These are phyloP conservation scores for Lepidocolaptes lacrymiger DNA, from an alignment of 2,797 vertebrate species.

Conservation along the genomic window DNA sequence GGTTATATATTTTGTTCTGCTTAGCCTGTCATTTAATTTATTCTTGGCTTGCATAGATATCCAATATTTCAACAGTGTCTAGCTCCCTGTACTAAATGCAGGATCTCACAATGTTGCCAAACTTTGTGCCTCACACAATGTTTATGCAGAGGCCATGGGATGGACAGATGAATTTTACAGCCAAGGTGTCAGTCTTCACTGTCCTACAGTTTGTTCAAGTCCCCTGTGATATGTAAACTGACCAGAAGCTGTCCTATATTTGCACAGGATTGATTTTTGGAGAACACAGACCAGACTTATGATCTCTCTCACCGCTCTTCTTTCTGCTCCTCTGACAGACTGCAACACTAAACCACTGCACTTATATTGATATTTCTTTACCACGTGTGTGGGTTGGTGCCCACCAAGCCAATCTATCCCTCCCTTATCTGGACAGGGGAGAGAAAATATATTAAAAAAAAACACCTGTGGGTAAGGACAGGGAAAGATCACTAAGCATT, in stretches of 20 bases:
- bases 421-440: background rate
- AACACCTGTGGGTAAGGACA: background rate
- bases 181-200: background rate
- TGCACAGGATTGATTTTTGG: background rate
- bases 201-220: background rate
- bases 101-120: background rate
- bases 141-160: rapidly evolving
- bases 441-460: background rate
- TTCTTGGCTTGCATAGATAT: background rate
- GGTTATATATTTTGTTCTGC: background rate
- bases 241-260: background rate
- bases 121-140: background rate
- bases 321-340: rapidly evolving
- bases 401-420: background rate
- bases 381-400: background rate
- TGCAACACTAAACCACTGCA: background rate
- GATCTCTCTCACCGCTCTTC: background rate
- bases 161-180: background rate
- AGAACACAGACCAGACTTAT: background rate
- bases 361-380: background rate
- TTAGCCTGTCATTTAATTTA: slow-evolving; percentile 24
- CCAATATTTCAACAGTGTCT: background rate
- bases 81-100: background rate
- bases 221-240: background rate
- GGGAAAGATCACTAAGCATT: background rate